Evolutionary conservation across 53 echinoderm and acorn worm species (phyloP).

Genomic region (Antedon mediterranea): DNA sequence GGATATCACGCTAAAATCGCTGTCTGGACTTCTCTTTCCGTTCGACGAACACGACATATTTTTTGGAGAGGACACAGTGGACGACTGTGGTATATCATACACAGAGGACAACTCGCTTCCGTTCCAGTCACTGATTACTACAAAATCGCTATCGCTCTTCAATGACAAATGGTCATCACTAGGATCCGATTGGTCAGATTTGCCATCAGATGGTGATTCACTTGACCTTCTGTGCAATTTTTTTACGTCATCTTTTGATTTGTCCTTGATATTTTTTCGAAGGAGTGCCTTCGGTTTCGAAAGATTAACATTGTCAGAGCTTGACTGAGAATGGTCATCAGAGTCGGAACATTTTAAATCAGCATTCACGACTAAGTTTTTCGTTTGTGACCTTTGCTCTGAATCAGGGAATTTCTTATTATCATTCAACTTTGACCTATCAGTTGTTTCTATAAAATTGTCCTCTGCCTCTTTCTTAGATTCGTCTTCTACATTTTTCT

Average conservation of each 20-base stretch:
- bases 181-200: conserved; percentile 59
- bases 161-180: conserved; percentile 50
- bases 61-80: conserved; percentile 77
- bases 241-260: neutral
- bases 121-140: conserved; percentile 71
- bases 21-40: conserved; percentile 94
- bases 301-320: neutral
- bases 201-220: conserved; percentile 29
- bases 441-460: neutral
- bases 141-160: conserved; percentile 93
- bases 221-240: neutral
- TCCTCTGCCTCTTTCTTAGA: conserved; percentile 1
- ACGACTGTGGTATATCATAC: conserved; percentile 69
- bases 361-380: neutral
- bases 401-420: neutral
- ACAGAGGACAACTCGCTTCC: conserved; percentile 75
- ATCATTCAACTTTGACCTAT: neutral
- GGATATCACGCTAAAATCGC: conserved; percentile 94
- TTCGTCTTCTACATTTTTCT: conserved; percentile 5
- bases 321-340: neutral
- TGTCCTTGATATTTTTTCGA: neutral
- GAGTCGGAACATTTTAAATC: neutral
- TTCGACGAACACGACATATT: conserved; percentile 79
- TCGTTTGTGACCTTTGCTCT: neutral
- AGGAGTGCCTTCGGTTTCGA: neutral